phyloP scores from a whole-genome alignment of 2,113 vertebrate species.

The Poeciliopsis occidentalis region DNA sequence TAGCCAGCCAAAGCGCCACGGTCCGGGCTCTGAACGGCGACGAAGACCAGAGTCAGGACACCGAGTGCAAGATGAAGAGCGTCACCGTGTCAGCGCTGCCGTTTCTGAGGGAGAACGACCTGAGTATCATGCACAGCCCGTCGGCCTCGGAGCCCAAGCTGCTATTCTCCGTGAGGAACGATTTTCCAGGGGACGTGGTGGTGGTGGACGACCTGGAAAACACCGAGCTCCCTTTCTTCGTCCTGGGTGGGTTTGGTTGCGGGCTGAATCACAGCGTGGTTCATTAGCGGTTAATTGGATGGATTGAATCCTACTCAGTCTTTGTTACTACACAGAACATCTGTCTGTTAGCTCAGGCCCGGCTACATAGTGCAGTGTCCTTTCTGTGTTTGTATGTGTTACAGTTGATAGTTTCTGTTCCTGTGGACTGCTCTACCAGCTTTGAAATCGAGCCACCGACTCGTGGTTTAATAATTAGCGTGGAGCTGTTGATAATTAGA shows the following conservation, averaged over 20 bases:
- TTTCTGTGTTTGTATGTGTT: background rate
- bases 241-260: constrained; percentile 56
- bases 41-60: constrained; percentile 87
- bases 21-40: constrained; percentile 74
- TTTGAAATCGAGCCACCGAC: background rate
- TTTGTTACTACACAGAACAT: constrained; percentile 15
- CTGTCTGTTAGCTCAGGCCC: constrained; percentile 58
- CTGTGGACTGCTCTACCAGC: background rate
- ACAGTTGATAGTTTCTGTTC: too few species aligned
- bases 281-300: constrained; percentile 23
- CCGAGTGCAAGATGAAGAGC: constrained; percentile 97
- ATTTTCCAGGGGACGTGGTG: constrained; percentile 96
- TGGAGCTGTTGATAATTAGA: background rate
- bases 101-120: constrained; percentile 96
- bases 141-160: constrained; percentile 99
- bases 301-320: background rate
- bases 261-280: background rate
- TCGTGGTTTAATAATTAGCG: background rate
- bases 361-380: constrained; percentile 16
- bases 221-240: constrained; percentile 97
- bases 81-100: constrained; percentile 98
- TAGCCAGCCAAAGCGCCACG: constrained; percentile 18
- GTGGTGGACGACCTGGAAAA: constrained; percentile 98
- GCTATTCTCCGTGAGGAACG: constrained; percentile 97
- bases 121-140: constrained; percentile 99